A percentile compares a stretch with the other conserved stretches of the same genome.
phyloP scores from a whole-genome alignment of 2,797 vertebrate genomes.

The Muraenolepis orangiensis region DNA sequence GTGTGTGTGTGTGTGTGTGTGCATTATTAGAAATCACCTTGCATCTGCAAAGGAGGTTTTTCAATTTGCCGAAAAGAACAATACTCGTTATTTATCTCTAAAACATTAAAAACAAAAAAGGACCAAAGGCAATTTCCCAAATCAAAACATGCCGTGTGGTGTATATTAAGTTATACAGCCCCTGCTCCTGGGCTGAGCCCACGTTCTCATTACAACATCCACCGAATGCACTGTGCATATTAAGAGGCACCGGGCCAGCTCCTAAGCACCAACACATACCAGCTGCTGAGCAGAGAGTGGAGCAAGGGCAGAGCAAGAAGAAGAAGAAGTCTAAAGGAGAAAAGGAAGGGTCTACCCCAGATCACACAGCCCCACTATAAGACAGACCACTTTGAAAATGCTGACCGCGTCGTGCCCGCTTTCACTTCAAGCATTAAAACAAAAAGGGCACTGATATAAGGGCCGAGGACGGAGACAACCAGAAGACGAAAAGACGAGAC shows the following conservation, averaged over 20 bases:
- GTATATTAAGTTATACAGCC: neutral
- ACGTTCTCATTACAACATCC: neutral
- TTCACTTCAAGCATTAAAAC: neutral
- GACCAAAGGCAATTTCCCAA: neutral
- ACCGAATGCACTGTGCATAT: neutral
- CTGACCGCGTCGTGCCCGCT: neutral
- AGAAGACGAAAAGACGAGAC: neutral
- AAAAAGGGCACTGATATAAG: neutral
- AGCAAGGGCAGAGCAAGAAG: neutral
- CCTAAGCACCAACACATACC: neutral
- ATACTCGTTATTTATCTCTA: neutral
- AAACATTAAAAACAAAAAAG: neutral
- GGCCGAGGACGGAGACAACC: neutral
- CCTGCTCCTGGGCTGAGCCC: neutral
- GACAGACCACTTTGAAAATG: neutral
- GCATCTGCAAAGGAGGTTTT: neutral
- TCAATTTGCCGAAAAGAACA: neutral
- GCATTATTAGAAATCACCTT: neutral
- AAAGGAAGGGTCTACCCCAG: neutral
- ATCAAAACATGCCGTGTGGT: neutral
- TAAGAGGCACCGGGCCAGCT: neutral
- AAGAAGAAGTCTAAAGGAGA: neutral
- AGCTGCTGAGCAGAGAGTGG: neutral
- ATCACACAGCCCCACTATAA: neutral
- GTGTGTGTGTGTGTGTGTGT: conserved; percentile 16